These are phyloP conservation scores for Apostichopus californicus DNA, from an alignment of 35 echinoderm and acorn worm genomes.

Conservation along the genomic window DNA sequence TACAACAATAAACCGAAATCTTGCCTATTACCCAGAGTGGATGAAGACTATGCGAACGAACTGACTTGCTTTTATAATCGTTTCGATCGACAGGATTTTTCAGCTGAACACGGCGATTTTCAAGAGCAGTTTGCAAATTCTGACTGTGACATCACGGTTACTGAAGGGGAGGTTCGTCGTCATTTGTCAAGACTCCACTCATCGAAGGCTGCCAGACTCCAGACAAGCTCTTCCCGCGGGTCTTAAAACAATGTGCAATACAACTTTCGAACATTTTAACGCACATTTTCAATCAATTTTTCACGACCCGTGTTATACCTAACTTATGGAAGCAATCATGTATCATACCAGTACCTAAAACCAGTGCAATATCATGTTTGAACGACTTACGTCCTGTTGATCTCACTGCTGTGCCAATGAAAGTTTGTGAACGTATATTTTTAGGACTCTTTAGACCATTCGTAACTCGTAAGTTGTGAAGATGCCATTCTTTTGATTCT, in stretches of 20 bases:
- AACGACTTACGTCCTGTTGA: conserved; percentile 50
- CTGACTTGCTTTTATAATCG: conserved; percentile 32
- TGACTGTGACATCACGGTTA: background rate
- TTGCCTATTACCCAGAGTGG: background rate
- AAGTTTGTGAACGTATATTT: conserved; percentile 47
- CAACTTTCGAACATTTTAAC: conserved; percentile 44
- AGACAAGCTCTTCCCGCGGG: conserved; percentile 11
- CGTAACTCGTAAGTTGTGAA: background rate
- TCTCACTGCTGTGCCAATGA: conserved; percentile 40
- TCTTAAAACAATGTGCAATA: conserved; percentile 46
- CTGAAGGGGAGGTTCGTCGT: background rate
- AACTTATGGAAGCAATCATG: conserved; percentile 43
- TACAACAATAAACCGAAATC: background rate
- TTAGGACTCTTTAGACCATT: background rate
- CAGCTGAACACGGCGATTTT: background rate
- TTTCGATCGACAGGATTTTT: conserved; percentile 14
- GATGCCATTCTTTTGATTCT: background rate
- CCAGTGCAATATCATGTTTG: conserved; percentile 5
- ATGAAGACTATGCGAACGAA: conserved; percentile 14
- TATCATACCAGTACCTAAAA: conserved; percentile 44
- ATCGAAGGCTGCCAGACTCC: conserved; percentile 44
- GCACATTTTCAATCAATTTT: conserved; percentile 23
- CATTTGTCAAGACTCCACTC: conserved; percentile 2
- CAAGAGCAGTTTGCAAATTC: background rate
- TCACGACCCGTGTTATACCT: background rate